A percentile compares a stretch with the other conserved stretches of the same genome.
Evolutionary conservation across 2,888 invertebrate species (phyloP).

Genomic region (Dicycla oo): DNA sequence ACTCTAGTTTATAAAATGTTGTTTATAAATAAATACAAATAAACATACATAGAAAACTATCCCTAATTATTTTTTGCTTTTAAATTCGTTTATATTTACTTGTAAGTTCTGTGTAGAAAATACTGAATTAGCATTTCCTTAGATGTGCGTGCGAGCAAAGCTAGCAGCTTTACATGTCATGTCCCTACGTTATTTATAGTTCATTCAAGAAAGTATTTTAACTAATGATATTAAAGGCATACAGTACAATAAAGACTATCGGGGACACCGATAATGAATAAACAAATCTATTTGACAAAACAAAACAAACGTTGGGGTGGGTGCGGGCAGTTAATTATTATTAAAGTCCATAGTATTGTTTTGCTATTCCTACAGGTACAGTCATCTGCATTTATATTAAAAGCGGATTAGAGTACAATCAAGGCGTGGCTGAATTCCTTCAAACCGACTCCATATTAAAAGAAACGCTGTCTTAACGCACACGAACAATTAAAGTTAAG

Average conservation of each 20-base stretch:
- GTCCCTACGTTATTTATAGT: constrained; percentile 57
- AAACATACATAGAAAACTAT: constrained; percentile 4
- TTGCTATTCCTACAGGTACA: constrained; percentile 11
- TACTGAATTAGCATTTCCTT: constrained; percentile 49
- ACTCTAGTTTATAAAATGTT: constrained; percentile 14
- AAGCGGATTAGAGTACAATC: constrained; percentile 35
- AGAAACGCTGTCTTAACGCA: constrained; percentile 38
- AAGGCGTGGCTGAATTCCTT: constrained; percentile 37
- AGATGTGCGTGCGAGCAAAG: constrained; percentile 51
- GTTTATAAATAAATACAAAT: constrained; percentile 7
- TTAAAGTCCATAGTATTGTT: constrained; percentile 2
- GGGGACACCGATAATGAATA: constrained; percentile 4
- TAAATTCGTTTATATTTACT: constrained; percentile 27
- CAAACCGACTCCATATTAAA: constrained; percentile 27
- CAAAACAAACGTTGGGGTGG: neutral
- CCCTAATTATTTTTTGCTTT: constrained; percentile 16
- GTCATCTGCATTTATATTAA: constrained; percentile 28
- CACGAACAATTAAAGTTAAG: constrained; percentile 54
- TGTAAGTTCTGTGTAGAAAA: constrained; percentile 40
- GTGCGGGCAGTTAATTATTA: neutral
- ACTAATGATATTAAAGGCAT: constrained; percentile 43
- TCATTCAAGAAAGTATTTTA: constrained; percentile 49
- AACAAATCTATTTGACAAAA: constrained; percentile 2
- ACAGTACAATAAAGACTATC: constrained; percentile 19
- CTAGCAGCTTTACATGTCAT: constrained; percentile 52